A percentile compares a stretch with the other conserved stretches of the same genome.
Evolutionary conservation across 2,797 vertebrate genomes (phyloP).

Genomic region (Pangasius djambal): DNA sequence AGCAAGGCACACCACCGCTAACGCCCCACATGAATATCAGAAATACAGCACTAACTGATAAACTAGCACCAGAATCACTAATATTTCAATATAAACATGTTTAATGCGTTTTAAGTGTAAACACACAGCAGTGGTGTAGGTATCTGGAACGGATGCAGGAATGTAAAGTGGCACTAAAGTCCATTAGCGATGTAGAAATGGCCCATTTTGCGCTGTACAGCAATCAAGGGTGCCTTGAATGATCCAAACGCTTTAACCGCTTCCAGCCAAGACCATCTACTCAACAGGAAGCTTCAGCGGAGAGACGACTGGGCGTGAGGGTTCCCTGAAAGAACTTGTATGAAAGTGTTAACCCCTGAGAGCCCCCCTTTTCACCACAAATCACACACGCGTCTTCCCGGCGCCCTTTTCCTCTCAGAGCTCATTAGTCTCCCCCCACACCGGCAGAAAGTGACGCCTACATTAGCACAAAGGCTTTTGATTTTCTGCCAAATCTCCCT

Average conservation of each 20-base stretch:
- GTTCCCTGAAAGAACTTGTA: conserved; percentile 9
- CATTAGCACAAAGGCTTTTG: conserved; percentile 50
- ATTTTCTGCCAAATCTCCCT: conserved; percentile 57
- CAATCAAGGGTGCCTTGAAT: not conserved
- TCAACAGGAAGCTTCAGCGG: conserved; percentile 13
- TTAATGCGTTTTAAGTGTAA: not conserved
- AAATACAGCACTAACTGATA: not conserved
- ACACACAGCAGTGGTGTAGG: conserved; percentile 25
- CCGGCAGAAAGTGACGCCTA: conserved; percentile 24
- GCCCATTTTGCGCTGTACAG: not conserved
- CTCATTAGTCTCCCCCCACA: conserved; percentile 16
- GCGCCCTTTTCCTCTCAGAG: conserved; percentile 9
- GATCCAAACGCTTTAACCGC: not conserved
- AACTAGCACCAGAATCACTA: conserved; percentile 25
- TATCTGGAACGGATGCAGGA: conserved; percentile 58
- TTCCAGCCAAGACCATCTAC: not conserved
- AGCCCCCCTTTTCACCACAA: not conserved
- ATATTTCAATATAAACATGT: not conserved
- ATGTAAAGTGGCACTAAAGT: conserved; percentile 31
- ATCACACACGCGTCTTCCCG: conserved; percentile 19
- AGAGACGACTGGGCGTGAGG: not conserved
- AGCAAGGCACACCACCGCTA: not conserved
- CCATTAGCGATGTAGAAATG: not conserved
- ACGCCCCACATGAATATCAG: not conserved
- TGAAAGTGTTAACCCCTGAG: conserved; percentile 14